Conservation (phyloP, 2,113 vertebrate species). For the Monopterus albus region DNA sequence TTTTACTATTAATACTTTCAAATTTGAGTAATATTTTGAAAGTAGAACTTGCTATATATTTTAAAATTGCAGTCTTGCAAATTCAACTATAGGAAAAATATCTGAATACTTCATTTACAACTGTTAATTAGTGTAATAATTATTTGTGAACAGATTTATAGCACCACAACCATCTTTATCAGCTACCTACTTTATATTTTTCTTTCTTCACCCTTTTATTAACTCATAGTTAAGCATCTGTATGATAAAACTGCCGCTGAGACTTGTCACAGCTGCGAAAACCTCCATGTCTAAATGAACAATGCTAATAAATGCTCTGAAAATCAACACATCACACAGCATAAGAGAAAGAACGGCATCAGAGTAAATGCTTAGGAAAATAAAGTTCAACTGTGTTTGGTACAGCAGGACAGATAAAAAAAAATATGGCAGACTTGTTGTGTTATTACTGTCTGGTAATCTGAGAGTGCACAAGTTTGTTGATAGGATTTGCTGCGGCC, state of each 20-base stretch:
- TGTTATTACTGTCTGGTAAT: constrained; percentile 40
- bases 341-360: constrained; percentile 35
- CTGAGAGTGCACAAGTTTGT: constrained; percentile 28
- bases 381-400: constrained; percentile 38
- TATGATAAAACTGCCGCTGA: constrained; percentile 22
- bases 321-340: constrained; percentile 36
- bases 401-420: constrained; percentile 41
- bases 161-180: neutral
- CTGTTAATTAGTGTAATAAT: neutral
- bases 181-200: too few species aligned
- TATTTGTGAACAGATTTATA: neutral
- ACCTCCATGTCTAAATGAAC: constrained; percentile 18
- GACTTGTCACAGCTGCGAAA: constrained; percentile 42
- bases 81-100: neutral
- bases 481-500: constrained; percentile 41
- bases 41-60: too few species aligned
- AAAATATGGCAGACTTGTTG: constrained; percentile 47
- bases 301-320: constrained; percentile 42
- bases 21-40: too few species aligned
- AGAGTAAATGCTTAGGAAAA: constrained; percentile 41
- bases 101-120: neutral
- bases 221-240: constrained; percentile 19
- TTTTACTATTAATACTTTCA: too few species aligned
- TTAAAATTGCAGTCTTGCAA: neutral
- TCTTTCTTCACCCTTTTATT: neutral